Evolutionary conservation across 2,888 invertebrate species (phyloP).

Genomic region (Tetropium fuscum): DNA sequence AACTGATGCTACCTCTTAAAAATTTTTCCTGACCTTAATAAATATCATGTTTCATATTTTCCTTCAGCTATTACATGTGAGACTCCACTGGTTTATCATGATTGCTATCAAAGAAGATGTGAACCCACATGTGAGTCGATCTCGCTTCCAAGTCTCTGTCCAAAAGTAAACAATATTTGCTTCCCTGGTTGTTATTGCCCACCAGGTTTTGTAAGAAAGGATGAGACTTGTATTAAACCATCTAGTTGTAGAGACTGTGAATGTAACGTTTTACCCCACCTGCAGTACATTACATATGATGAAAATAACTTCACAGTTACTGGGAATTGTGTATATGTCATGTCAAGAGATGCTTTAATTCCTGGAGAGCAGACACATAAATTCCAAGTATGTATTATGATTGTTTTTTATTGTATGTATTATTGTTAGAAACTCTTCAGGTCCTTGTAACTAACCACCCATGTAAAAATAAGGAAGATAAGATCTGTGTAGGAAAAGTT

Average conservation of each 20-base stretch:
- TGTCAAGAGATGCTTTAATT: conserved; percentile 73
- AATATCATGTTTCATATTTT: background rate
- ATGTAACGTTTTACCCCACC: conserved; percentile 79
- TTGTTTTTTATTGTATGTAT: background rate
- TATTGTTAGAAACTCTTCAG: conserved; percentile 56
- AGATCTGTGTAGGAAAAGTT: conserved; percentile 76
- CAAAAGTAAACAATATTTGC: conserved; percentile 75
- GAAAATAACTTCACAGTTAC: conserved; percentile 82
- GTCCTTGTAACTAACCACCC: conserved; percentile 79
- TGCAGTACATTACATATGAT: conserved; percentile 88
- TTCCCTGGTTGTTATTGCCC: conserved; percentile 90
- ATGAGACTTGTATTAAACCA: conserved; percentile 77
- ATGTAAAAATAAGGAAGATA: conserved; percentile 70
- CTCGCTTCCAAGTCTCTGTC: conserved; percentile 72
- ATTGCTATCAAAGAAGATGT: conserved; percentile 84
- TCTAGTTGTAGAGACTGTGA: conserved; percentile 82
- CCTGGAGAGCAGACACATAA: conserved; percentile 67
- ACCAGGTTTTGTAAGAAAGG: conserved; percentile 76
- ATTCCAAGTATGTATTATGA: conserved; percentile 64
- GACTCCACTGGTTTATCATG: conserved; percentile 81
- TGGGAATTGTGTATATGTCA: conserved; percentile 87
- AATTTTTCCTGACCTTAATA: background rate
- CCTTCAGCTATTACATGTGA: conserved; percentile 77
- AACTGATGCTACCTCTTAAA: too few relatives aligned
- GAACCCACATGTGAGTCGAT: conserved; percentile 80